Conservation (phyloP, 2,797 vertebrate genomes). For the Myotis daubentonii region DNA sequence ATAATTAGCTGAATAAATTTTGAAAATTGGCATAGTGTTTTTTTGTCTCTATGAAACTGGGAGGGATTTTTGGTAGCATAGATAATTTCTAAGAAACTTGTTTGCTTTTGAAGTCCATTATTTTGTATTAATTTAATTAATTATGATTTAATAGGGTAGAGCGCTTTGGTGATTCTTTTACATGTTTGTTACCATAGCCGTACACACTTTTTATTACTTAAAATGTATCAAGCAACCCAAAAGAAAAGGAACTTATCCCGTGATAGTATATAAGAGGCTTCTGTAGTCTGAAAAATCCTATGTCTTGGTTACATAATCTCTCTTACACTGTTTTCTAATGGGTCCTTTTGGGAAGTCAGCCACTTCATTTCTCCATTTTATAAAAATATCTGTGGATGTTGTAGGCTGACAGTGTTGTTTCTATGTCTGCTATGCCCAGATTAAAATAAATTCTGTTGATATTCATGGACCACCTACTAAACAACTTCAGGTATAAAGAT, state of each 20-base stretch:
- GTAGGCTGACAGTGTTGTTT: background rate
- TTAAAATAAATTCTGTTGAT: slow-evolving; percentile 49
- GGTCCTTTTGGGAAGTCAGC: background rate
- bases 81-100: background rate
- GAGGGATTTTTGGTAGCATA: background rate
- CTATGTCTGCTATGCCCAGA: background rate
- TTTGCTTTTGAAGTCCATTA: background rate
- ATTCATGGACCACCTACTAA: slow-evolving; percentile 51
- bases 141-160: background rate
- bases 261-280: background rate
- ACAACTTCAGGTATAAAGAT: slow-evolving; percentile 60
- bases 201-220: background rate
- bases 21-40: background rate
- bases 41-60: background rate
- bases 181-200: background rate
- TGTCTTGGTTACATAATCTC: background rate
- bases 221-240: background rate
- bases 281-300: slow-evolving; percentile 14
- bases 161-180: background rate
- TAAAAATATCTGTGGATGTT: background rate
- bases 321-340: slow-evolving; percentile 20
- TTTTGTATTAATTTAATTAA: background rate
- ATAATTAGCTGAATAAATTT: background rate
- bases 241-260: background rate
- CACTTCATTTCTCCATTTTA: background rate